A percentile compares a stretch with the other conserved stretches of the same genome.
Evolutionary conservation across 2,888 invertebrate genomes (phyloP).

Genomic region (Tineola bisselliella): DNA sequence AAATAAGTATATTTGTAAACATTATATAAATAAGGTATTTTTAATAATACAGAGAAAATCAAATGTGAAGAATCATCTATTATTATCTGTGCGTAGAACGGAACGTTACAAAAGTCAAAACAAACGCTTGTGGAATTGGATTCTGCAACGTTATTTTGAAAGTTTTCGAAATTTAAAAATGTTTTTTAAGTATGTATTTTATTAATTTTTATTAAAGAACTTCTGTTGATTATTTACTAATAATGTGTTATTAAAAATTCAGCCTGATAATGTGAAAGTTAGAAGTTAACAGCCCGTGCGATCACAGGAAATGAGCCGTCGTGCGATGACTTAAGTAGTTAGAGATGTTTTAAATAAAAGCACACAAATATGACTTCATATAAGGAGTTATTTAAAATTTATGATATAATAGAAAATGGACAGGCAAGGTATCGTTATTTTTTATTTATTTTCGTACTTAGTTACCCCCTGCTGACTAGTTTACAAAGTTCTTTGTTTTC

Average conservation of each 20-base stretch:
- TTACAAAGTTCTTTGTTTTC: not conserved
- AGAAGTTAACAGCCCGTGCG: not conserved
- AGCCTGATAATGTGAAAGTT: not conserved
- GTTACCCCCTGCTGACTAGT: not conserved
- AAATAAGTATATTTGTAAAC: constrained; percentile 1
- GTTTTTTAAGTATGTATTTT: not conserved
- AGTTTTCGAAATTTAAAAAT: not conserved
- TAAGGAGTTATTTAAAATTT: constrained; percentile 61
- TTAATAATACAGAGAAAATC: not conserved
- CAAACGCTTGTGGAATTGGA: not conserved
- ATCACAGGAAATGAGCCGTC: constrained; percentile 30
- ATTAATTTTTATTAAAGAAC: not conserved
- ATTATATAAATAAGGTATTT: not conserved
- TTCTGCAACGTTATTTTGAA: not conserved
- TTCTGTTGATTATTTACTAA: not conserved
- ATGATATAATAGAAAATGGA: constrained; percentile 72
- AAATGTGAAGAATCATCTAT: not conserved
- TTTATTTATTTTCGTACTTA: not conserved
- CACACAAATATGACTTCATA: constrained; percentile 31
- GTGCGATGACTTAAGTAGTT: constrained; percentile 28
- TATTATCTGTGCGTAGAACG: constrained; percentile 15
- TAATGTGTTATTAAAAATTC: not conserved
- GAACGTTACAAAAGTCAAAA: constrained; percentile 16
- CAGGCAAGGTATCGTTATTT: constrained; percentile 55
- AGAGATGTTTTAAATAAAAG: constrained; percentile 22